Base-by-base conservation (phyloP, 1,140 invertebrate species). In the Pteromalus puparum region DNA sequence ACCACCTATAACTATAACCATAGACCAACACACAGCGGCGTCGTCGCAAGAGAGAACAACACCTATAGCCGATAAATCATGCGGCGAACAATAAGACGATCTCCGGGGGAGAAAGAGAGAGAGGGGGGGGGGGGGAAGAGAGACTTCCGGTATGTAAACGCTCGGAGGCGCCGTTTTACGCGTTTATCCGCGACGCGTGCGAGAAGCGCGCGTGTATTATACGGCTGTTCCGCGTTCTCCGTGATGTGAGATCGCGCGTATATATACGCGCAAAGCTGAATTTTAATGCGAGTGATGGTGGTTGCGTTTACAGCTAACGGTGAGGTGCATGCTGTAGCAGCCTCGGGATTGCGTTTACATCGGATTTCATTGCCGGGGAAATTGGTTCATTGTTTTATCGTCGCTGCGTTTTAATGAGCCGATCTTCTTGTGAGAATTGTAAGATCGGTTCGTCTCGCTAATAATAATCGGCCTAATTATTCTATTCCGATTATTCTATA, bases 21-120 rank as follows among this genome's bases (percentile, higher is more conserved):
- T 61, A 61, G 53, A 61, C 53, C 53, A 61, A 61, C n/a, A n/a
- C n/a, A n/a, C 53, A 61, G 53, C 53, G 18, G 15, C 53, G 46
- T 42, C 15, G 53, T 61, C 53, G 30, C 10, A 42, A 30, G 48
- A 42, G 42, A 5, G 70, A 30, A 46, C 48, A 26, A 24, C 12
- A 80, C 21, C 46, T 48, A 38, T 30, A n/a, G 24, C 6, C 30
- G 21, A 81, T 81, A 81, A 81, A 81, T 81, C 48, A 81, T 74
- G 46, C 46, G 15, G 38, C 30, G 80, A 81, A 81, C 46, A 81
- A 81, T 81, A 30, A 81, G 80, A 73, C 80, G 80, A 81, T 74
- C 26, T 81, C 80, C 80, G 79, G 6, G 30, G 6, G 30, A 34
- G 30, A 34, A 5, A 34, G 30, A 34, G 30, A 42, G 38, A 48